Evolutionary conservation across 2,888 invertebrate genomes (phyloP), one percentile per base, ranked within the genome.

Genomic region (Ganaspis brasiliensis): DNA sequence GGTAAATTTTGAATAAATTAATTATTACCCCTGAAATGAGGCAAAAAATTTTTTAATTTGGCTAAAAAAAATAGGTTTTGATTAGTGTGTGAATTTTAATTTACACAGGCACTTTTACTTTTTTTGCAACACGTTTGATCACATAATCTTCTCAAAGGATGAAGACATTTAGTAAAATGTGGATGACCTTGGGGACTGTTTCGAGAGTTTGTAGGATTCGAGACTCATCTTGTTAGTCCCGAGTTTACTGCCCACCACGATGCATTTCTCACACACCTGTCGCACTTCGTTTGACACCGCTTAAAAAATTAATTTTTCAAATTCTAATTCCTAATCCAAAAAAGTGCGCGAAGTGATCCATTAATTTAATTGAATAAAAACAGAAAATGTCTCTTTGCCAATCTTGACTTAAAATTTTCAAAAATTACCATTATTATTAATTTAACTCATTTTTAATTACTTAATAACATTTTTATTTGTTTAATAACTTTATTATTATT

Each of bases 161-260:
- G 63, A 63, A 40, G 40, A 63, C 21, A 63, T 81, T 79, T 75
- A 72, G 75, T 55, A 82, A 85, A 87, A 87, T 85, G 84, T 78
- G 73, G 86, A 82, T 85, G 89, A 89, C 91, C 91, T 91, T 91
- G 90, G 85, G 73, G 84, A 76, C 82, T 72, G 85, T 83, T 84
- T 82, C 86, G 86, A 85, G 85, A 85, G 80, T 83, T 83, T 77
- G 82, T 77, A 81, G 81, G 84, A 79, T 82, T 79, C 79, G 82
- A 82, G 79, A 78, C 86, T 89, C 88, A 88, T 90, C 89, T 86
- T 82, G 85, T 86, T 89, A 90, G 89, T 89, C 79, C 79, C 81
- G 76, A 77, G 77, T 84, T 80, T 77, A 80, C 86, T 83, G 84
- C 80, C 84, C 80, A 72, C 63, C 86, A 86, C 85, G 87, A 89